Evolutionary conservation across 2,113 vertebrate genomes (phyloP).

Genomic region (Andinoacara biseriatus): DNA sequence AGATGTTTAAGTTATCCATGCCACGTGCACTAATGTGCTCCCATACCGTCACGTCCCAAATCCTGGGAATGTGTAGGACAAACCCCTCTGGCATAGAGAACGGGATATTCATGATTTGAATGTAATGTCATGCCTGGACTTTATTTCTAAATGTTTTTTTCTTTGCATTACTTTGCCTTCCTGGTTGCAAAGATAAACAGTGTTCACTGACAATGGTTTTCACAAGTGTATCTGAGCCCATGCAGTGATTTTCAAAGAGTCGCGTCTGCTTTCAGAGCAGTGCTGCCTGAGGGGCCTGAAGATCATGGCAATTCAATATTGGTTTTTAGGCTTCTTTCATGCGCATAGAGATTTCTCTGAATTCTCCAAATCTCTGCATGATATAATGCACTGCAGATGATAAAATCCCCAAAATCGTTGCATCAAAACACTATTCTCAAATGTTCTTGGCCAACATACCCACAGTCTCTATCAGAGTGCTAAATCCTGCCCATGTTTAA

Average conservation of each 20-base stretch:
- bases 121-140: too few species aligned
- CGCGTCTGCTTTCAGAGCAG: neutral
- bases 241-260: conserved; percentile 9
- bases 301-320: neutral
- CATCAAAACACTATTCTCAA: neutral
- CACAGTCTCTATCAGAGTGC: neutral
- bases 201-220: neutral
- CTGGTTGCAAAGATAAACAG: neutral
- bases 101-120: neutral
- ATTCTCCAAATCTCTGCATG: neutral
- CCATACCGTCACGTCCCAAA: neutral
- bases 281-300: neutral
- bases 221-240: neutral
- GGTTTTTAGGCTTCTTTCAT: neutral
- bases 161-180: neutral
- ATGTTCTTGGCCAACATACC: too few species aligned
- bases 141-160: neutral
- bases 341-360: neutral
- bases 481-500: neutral
- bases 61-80: neutral
- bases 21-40: neutral
- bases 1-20: neutral
- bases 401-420: neutral
- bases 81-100: neutral
- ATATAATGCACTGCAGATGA: neutral